Evolutionary conservation across 2,797 vertebrate genomes (phyloP).

Genomic region (Odontamblyopus lacepedii): DNA sequence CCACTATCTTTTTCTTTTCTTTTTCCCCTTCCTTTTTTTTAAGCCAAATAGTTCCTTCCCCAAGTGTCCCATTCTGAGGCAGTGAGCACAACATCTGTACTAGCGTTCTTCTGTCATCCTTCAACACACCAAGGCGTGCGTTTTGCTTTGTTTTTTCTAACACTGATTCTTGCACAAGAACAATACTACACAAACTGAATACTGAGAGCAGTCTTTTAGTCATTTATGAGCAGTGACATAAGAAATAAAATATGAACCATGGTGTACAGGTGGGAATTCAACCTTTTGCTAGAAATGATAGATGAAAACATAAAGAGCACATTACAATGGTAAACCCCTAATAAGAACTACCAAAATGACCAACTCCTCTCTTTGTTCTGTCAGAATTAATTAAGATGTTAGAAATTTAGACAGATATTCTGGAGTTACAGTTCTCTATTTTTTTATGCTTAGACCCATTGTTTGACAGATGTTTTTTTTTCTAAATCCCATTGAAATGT

Average conservation of each 20-base stretch:
- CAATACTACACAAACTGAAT: no score
- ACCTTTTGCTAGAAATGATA: no score
- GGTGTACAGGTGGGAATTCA: no score
- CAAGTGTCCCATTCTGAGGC: constrained; percentile 25
- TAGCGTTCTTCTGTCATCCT: not conserved
- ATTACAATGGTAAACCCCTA: no score
- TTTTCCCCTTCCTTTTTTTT: not conserved
- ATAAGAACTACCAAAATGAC: not conserved
- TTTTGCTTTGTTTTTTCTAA: no score
- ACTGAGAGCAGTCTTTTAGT: no score
- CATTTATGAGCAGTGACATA: no score
- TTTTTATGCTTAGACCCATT: not conserved
- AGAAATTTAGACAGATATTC: no score
- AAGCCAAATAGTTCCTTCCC: not conserved
- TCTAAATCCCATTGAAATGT: not conserved
- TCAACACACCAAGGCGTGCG: not conserved
- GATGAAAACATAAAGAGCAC: no score
- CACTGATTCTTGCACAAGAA: no score
- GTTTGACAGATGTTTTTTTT: not conserved
- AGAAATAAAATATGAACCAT: no score
- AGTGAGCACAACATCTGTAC: not conserved
- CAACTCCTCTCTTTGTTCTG: not conserved
- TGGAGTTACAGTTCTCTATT: not conserved
- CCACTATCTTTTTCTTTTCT: constrained; percentile 6
- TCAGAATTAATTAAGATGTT: no score